phyloP scores from a whole-genome alignment of 2,888 invertebrate genomes.

The Nemotelus pantherinus region DNA sequence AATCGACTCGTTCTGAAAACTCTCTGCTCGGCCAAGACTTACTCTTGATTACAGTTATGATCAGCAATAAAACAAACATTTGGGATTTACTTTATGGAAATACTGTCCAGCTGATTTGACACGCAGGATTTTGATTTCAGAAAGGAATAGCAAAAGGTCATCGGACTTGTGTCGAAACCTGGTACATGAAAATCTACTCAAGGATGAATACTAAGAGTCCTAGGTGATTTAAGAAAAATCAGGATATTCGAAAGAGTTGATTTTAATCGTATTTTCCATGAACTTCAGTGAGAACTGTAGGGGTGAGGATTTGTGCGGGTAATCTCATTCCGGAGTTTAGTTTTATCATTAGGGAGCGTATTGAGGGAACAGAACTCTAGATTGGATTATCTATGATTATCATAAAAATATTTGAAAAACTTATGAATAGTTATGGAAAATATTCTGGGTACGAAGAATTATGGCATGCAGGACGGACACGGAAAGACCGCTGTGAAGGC shows the following conservation, averaged over 20 bases:
- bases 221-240: not conserved
- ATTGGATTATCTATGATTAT: conserved; percentile 48
- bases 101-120: not conserved
- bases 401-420: conserved; percentile 47
- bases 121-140: not conserved
- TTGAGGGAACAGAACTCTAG: conserved; percentile 5
- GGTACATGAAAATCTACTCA: not conserved
- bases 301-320: not conserved
- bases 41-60: conserved; percentile 25
- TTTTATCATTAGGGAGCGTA: conserved; percentile 32
- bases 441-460: too few relatives aligned
- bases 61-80: conserved; percentile 32
- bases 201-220: not conserved
- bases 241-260: not conserved
- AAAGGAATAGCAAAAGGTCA: not conserved
- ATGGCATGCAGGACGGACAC: too few relatives aligned
- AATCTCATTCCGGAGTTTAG: conserved; percentile 33
- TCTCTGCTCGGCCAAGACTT: not conserved
- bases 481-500: too few relatives aligned
- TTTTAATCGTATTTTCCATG: conserved; percentile 13
- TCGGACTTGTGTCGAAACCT: conserved; percentile 14
- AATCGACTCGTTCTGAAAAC: conserved; percentile 4
- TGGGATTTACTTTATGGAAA: conserved; percentile 33
- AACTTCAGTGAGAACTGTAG: too few relatives aligned
- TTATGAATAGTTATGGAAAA: conserved; percentile 26